Evolutionary conservation across 2,888 invertebrate genomes (phyloP), one percentile per base, ranked within the genome.

Genomic region (Magallana nippona): DNA sequence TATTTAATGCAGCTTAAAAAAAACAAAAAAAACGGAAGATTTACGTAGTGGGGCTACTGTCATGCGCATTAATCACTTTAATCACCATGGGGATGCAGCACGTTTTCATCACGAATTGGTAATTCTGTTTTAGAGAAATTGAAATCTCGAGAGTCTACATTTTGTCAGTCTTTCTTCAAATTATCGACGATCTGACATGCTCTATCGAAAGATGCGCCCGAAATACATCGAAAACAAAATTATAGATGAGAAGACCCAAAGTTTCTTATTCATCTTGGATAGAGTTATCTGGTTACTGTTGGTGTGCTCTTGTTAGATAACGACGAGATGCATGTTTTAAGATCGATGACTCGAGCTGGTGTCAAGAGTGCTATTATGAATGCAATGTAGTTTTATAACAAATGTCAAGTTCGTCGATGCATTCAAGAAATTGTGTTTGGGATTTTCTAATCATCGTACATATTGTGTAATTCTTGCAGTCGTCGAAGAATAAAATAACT

Each of bases 21-120:
- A n/a, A n/a, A n/a, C n/a, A n/a, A n/a, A n/a, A n/a, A 60, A 60
- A 44, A n/a, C n/a, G n/a, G n/a, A n/a, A n/a, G 5, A 60, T 71
- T 22, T 71, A 71, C 5, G 11, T 27, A 13, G 27, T 71, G 27
- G 13, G 22, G 15, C 27, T 11, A 27, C 13, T 71, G 71, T 22
- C 71, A 71, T 71, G 71, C 71, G 71, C 71, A 71, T 22, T 71
- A 32, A 27, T 19, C 71, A 71, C 19, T 13, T 3, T 3, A 1
- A 71, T 27, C 27, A 71, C 11, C 71, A 71, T 3, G 71, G 32
- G 71, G 15, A 22, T 15, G 11, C 27, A 71, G 13, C 19, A 71
- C 22, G 32, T 22, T 71, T 71, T 71, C 71, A 71, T 71, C 71
- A 71, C 22, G 71, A 71, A 71, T 13, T 71, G 71, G 71, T 71